phyloP scores from a whole-genome alignment of 2,888 invertebrate genomes.

The Drosophila nigritarsus region DNA sequence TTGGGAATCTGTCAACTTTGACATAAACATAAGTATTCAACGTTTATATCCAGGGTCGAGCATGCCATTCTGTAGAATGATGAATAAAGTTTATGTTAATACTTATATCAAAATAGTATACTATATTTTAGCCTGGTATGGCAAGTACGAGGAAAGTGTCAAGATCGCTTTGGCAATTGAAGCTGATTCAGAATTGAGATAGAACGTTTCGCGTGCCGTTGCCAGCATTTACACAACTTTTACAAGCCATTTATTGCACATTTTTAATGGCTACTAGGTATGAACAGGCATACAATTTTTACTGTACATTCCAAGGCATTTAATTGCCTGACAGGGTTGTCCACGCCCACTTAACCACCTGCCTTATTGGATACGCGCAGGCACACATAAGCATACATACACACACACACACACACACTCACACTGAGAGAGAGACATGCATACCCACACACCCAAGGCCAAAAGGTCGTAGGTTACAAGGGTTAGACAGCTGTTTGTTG shows the following conservation, averaged over 20 bases:
- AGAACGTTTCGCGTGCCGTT: background rate
- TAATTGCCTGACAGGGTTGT: conserved; percentile 11
- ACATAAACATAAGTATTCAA: conserved; percentile 4
- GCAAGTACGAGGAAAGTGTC: background rate
- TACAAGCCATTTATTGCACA: conserved; percentile 1
- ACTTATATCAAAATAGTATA: background rate
- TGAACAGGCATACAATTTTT: conserved; percentile 11
- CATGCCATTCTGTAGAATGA: background rate
- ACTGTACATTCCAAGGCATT: conserved; percentile 8
- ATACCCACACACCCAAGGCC: background rate
- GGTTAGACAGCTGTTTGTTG: conserved; percentile 47
- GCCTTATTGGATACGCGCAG: conserved; percentile 10
- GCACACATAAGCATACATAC: background rate
- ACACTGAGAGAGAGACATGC: background rate
- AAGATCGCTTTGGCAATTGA: background rate
- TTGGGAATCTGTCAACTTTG: background rate
- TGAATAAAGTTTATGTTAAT: conserved; percentile 2
- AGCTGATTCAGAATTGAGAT: conserved; percentile 1
- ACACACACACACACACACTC: conserved; percentile 1
- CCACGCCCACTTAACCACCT: conserved; percentile 16
- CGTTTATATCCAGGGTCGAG: background rate
- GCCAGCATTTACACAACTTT: background rate
- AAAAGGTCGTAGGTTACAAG: conserved; percentile 62
- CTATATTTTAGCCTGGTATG: background rate
- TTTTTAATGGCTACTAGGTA: conserved; percentile 9